Conservation (phyloP, 2,888 invertebrate genomes). For the Rutpela maculata region DNA sequence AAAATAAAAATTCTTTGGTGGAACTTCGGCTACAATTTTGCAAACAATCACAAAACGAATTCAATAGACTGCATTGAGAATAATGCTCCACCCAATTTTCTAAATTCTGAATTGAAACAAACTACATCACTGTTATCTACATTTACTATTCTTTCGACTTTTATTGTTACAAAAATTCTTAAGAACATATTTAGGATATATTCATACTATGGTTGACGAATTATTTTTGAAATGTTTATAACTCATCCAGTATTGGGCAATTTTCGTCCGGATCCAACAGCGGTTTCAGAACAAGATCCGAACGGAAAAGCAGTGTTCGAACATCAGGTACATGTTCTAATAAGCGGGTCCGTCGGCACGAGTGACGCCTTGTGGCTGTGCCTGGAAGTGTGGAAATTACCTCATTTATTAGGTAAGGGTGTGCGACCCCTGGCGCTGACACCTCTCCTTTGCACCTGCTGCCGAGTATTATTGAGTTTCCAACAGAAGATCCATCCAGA, state of each 20-base stretch:
- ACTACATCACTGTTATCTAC: too few species aligned
- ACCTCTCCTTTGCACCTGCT: conserved; percentile 76
- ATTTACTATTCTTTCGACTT: not conserved
- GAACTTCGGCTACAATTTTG: too few species aligned
- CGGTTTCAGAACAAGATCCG: conserved; percentile 60
- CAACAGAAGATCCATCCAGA: conserved; percentile 64
- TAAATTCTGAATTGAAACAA: too few species aligned
- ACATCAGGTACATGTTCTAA: conserved; percentile 74
- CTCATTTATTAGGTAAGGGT: conserved; percentile 76
- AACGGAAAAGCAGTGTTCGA: conserved; percentile 66
- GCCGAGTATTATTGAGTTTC: conserved; percentile 75
- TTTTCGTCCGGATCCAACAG: conserved; percentile 66
- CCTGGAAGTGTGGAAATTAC: conserved; percentile 75
- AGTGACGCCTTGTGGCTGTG: conserved; percentile 73
- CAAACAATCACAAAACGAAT: too few species aligned
- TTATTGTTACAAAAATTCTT: not conserved
- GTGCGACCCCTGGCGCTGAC: conserved; percentile 75
- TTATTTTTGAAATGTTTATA: conserved; percentile 30
- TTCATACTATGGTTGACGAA: not conserved
- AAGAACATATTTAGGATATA: not conserved
- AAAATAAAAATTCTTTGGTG: too few species aligned
- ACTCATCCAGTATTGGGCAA: conserved; percentile 56
- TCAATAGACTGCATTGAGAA: too few species aligned
- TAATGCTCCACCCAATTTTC: too few species aligned
- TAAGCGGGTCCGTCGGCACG: conserved; percentile 69